phyloP scores from a whole-genome alignment of 2,113 vertebrate species.

The Phodopus roborovskii region DNA sequence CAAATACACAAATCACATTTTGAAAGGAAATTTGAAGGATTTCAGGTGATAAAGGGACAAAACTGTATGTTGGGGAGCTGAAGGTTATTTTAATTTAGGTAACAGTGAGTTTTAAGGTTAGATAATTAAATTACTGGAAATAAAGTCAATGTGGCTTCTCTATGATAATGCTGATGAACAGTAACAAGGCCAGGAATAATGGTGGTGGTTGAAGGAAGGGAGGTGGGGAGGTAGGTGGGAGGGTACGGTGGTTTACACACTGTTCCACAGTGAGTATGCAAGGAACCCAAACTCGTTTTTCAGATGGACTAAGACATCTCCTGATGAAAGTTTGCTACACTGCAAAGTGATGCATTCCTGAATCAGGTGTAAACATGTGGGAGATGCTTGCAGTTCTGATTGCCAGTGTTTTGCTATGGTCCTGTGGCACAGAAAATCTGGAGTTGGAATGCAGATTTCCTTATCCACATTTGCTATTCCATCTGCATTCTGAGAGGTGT shows the following conservation, averaged over 20 bases:
- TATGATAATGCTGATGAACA: background rate
- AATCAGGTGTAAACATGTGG: background rate
- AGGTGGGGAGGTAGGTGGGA: too few relatives aligned
- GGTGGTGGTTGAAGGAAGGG: background rate
- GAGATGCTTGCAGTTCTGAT: background rate
- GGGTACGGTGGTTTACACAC: background rate
- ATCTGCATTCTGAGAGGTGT: background rate
- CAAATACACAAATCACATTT: conserved; percentile 27
- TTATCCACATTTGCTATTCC: background rate
- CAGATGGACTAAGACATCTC: background rate
- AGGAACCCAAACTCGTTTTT: conserved; percentile 25
- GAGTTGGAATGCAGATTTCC: background rate
- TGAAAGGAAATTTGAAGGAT: conserved; percentile 33
- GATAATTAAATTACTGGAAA: conserved; percentile 7
- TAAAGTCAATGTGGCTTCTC: background rate
- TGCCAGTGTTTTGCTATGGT: background rate
- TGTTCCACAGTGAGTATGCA: background rate
- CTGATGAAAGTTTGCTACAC: background rate
- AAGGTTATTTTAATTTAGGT: conserved; percentile 12
- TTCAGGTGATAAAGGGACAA: background rate
- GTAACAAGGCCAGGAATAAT: background rate
- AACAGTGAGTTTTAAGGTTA: background rate
- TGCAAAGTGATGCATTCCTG: background rate
- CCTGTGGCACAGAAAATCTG: background rate
- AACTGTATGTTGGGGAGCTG: background rate